Base-by-base conservation (phyloP, 2,113 vertebrate species). In the Ochotona curzoniae region DNA sequence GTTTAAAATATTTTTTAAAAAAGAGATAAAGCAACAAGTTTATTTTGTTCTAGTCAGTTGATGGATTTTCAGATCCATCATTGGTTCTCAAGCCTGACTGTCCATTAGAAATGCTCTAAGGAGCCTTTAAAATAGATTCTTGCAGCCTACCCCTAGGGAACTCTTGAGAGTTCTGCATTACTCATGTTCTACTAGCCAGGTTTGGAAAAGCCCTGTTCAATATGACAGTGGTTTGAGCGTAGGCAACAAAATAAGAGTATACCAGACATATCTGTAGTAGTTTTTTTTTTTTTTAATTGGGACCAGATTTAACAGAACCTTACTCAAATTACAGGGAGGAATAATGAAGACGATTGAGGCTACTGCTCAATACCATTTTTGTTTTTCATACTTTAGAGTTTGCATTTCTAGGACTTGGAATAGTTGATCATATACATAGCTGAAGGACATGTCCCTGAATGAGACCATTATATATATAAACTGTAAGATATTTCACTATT, bases 401-500 rank as follows among this genome's bases (percentile, higher is more conserved):
- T 96, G 93, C 84, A 85, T 96, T 96, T 96, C 95, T 95, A 95
- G 95, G 64, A 93, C 94, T 96, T 95, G 94, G 84, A 95, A 93
- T 96, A 96, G 80, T 93, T 96, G 89, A 91, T 89, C 83, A 93
- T 93, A 94, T 83, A 94, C 64, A 91, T 67, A 96, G 90, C 83
- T 95, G 93, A 96, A 97, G 96, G 96, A 97, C 96, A 95, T 97
- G 80, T 94, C 96, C 95, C 95, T 96, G 96, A 96, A 96, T 95
- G 90, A 97, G 84, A 96, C 94, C 94, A 87, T 95, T 95, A 93
- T 92, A 96, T 92, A 95, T 96, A 96, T 95, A 96, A 91, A 93
- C 78, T 96, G 96, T 96, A 95, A 97, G 93, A 96, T 97, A 97
- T 83, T 96, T 95, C 95, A 97, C 96, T 97, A 97, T 97, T 97